Conservation (phyloP, 2,888 invertebrate genomes). For the Lamellibrachia columna region DNA sequence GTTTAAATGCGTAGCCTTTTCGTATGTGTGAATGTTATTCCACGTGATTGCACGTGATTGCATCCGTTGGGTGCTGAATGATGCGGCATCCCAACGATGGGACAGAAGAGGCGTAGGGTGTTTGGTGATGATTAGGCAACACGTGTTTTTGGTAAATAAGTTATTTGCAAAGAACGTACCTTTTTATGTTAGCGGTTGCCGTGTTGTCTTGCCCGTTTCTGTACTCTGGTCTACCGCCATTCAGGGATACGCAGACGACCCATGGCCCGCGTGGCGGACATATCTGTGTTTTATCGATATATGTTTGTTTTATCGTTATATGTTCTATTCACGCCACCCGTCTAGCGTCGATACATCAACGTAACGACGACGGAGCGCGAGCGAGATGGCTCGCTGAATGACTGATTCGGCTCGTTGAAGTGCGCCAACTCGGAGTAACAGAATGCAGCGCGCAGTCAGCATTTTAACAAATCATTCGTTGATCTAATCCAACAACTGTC, state of each 20-base stretch:
- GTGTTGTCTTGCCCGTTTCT: too few relatives aligned
- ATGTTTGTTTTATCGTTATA: too few relatives aligned
- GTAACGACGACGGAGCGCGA: neutral
- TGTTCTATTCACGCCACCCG: neutral
- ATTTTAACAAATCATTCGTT: neutral
- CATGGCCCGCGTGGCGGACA: neutral
- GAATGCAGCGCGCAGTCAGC: neutral
- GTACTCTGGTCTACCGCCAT: neutral
- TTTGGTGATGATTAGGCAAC: too few relatives aligned
- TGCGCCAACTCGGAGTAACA: neutral
- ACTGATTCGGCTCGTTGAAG: neutral
- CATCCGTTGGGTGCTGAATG: too few relatives aligned
- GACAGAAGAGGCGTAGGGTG: too few relatives aligned
- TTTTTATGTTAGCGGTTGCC: too few relatives aligned
- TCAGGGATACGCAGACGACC: neutral
- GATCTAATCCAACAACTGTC: constrained; percentile 4
- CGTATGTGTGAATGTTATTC: too few relatives aligned
- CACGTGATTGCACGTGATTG: too few relatives aligned
- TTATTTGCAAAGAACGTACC: too few relatives aligned
- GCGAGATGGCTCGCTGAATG: neutral
- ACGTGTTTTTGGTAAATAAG: too few relatives aligned
- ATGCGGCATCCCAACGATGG: too few relatives aligned
- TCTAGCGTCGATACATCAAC: neutral
- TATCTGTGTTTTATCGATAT: neutral
- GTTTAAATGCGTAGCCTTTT: too few relatives aligned